These are phyloP conservation scores for Brachionus rotundiformis DNA, from an alignment of 1,140 invertebrate genomes.

Conservation along the genomic window DNA sequence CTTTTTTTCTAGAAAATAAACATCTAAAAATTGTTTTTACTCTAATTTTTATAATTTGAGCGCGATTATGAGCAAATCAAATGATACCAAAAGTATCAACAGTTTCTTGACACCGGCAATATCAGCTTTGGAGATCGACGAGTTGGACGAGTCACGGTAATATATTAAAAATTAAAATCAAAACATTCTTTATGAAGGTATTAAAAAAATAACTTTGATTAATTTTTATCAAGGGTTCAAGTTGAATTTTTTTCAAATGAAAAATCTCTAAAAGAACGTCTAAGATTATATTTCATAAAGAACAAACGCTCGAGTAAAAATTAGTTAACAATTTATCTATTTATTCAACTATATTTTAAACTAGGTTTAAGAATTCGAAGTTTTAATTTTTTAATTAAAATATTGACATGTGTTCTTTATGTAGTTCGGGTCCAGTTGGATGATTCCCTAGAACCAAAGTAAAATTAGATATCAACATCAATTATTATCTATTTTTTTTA, in stretches of 20 bases:
- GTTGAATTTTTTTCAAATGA: slow-evolving; percentile 99
- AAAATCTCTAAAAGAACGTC: slow-evolving; percentile 94
- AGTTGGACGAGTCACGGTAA: slow-evolving; percentile 1
- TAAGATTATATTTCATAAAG: slow-evolving; percentile 97
- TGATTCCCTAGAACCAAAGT: slow-evolving; percentile 57
- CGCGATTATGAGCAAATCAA: neutral
- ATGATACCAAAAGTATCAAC: neutral
- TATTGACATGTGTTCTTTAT: slow-evolving; percentile 91
- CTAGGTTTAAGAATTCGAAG: slow-evolving; percentile 92
- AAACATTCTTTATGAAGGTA: no score
- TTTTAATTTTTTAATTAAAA: slow-evolving; percentile 91
- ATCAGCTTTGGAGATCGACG: neutral
- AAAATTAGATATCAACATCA: neutral
- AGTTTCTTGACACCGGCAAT: neutral
- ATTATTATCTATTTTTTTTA: slow-evolving; percentile 19
- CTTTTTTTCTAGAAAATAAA: no score
- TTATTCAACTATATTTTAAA: neutral
- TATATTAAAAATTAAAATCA: neutral
- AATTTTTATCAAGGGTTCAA: slow-evolving; percentile 74
- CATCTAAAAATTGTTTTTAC: no score
- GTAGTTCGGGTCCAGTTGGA: slow-evolving; percentile 87
- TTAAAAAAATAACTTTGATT: neutral
- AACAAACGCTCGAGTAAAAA: slow-evolving; percentile 98
- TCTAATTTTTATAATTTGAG: no score
- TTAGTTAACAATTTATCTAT: neutral